Evolutionary conservation across 30 jellyfish, hydroid and myxozoan species (phyloP).

Genomic region (Mastigias papua): DNA sequence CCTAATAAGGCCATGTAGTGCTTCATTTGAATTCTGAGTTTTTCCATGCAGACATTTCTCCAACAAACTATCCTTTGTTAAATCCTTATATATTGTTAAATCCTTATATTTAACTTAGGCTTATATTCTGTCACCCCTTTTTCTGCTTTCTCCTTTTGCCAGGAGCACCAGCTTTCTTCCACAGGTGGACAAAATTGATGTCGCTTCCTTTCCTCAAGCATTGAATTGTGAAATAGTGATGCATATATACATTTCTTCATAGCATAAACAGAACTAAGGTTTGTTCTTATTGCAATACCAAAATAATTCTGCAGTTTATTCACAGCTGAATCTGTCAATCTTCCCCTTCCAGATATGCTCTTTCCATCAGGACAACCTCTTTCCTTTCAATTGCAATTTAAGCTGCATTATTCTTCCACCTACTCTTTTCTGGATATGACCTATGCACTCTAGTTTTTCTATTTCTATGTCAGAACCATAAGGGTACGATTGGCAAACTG

Average conservation of each 20-base stretch:
- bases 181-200: slow-evolving; percentile 55
- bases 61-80: slow-evolving; percentile 8
- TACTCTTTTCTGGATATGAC: slow-evolving; percentile 16
- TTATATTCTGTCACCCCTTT: slow-evolving; percentile 14
- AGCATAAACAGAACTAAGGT: not conserved
- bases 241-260: slow-evolving; percentile 3
- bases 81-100: slow-evolving; percentile 27
- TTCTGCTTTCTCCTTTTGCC: slow-evolving; percentile 54
- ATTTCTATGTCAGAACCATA: not conserved
- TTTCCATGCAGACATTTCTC: slow-evolving; percentile 55
- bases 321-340: slow-evolving; percentile 1
- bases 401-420: not conserved
- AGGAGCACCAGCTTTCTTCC: slow-evolving; percentile 52
- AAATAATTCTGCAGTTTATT: slow-evolving; percentile 9
- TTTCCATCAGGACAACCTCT: not conserved
- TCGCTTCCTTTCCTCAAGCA: slow-evolving; percentile 5
- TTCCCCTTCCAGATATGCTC: slow-evolving; percentile 42
- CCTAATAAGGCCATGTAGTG: slow-evolving; percentile 43
- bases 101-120: slow-evolving; percentile 19
- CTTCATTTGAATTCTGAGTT: slow-evolving; percentile 62
- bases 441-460: slow-evolving; percentile 12
- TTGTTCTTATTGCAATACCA: slow-evolving; percentile 16
- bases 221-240: slow-evolving; percentile 39
- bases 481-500: not conserved
- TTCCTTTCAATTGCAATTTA: not conserved